A percentile compares a stretch with the other conserved stretches of the same genome.
Evolutionary conservation across 2,797 vertebrate genomes (phyloP).

Genomic region (Pogoniulus pusillus): DNA sequence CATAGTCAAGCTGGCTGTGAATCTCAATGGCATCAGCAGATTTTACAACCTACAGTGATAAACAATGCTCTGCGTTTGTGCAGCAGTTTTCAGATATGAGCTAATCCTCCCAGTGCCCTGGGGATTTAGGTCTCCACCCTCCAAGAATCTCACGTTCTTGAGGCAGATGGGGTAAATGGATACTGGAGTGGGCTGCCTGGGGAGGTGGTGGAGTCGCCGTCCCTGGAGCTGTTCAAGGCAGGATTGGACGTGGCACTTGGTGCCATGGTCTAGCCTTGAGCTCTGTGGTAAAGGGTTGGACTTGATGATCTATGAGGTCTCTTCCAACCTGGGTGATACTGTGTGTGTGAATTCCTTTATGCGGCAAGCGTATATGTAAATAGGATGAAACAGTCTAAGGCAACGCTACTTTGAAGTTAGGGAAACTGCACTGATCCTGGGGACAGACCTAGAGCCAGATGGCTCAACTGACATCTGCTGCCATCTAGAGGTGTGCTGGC

Average conservation of each 20-base stretch:
- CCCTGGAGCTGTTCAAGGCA: no score
- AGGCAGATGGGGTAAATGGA: conserved; percentile 57
- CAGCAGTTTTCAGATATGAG: conserved; percentile 17
- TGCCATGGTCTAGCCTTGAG: no score
- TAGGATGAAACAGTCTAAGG: not conserved
- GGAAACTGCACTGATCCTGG: not conserved
- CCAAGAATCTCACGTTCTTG: conserved; percentile 37
- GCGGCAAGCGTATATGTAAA: accelerated
- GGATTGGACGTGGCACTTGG: no score
- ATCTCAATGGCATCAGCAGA: conserved; percentile 32
- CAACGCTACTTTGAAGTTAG: accelerated
- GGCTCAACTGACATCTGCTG: not conserved
- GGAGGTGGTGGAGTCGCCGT: no score
- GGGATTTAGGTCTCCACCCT: conserved; percentile 31
- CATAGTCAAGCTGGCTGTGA: not conserved
- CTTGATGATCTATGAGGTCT: no score
- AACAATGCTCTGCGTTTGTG: conserved; percentile 37
- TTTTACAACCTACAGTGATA: conserved; percentile 36
- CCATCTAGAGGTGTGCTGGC: not conserved
- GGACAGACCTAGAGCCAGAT: not conserved
- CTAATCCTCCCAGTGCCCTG: conserved; percentile 20
- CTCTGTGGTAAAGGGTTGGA: no score
- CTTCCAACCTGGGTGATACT: no score
- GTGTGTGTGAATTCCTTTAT: no score
- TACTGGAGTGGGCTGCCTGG: no score